phyloP scores from a whole-genome alignment of 2,888 invertebrate genomes.

The Ametastegia equiseti region DNA sequence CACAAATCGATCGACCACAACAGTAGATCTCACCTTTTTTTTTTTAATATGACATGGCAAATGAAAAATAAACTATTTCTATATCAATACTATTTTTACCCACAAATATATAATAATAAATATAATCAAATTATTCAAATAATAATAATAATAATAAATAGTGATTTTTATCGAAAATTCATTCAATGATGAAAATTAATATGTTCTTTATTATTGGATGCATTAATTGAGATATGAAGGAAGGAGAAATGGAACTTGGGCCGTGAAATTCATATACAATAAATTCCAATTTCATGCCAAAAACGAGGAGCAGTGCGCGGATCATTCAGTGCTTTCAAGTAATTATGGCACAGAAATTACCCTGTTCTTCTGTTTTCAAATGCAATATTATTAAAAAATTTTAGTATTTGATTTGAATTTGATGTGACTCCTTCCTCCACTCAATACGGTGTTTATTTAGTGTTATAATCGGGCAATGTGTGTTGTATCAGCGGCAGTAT shows the following conservation, averaged over 20 bases:
- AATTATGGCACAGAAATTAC: constrained; percentile 44
- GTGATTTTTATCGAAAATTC: not conserved
- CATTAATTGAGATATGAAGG: constrained; percentile 6
- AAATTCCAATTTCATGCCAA: constrained; percentile 8
- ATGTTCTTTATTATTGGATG: not conserved
- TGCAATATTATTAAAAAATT: not conserved
- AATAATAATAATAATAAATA: constrained; percentile 19
- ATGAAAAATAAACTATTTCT: constrained; percentile 50
- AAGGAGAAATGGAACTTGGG: not conserved
- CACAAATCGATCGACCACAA: constrained; percentile 52
- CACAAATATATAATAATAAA: constrained; percentile 19
- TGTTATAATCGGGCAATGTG: constrained; percentile 2
- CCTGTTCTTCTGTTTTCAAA: constrained; percentile 40
- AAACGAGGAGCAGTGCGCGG: too few species aligned
- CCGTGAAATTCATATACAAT: not conserved
- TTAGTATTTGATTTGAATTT: not conserved
- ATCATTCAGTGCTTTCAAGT: not conserved
- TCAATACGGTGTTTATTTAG: not conserved
- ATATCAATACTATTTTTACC: constrained; percentile 32
- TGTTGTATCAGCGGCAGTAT: not conserved
- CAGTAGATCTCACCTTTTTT: constrained; percentile 38
- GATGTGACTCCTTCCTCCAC: constrained; percentile 16
- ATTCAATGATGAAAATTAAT: constrained; percentile 20
- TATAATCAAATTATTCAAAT: not conserved
- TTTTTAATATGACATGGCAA: constrained; percentile 18